Conservation (phyloP, 2,888 invertebrate genomes). For the Brenthis daphne region DNA sequence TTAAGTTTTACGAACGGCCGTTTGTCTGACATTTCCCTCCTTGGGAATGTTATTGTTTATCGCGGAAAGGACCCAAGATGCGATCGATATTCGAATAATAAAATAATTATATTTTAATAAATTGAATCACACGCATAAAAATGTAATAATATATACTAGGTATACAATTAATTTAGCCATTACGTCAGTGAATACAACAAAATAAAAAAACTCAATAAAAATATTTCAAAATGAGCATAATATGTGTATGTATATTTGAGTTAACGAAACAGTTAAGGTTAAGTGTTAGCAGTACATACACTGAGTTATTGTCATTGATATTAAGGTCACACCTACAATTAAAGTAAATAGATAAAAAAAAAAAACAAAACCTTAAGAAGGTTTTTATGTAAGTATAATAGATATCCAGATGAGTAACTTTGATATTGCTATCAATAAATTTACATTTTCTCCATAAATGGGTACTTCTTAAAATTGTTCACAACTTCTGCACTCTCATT, state of each 20-base stretch:
- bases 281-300: slow-evolving; percentile 33
- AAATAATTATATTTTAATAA: too few relatives aligned
- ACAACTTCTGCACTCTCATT: slow-evolving; percentile 50
- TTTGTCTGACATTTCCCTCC: too few relatives aligned
- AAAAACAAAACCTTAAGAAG: neutral
- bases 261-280: slow-evolving; percentile 40
- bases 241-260: neutral
- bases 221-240: slow-evolving; percentile 11
- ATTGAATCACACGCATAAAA: too few relatives aligned
- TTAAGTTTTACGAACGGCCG: too few relatives aligned
- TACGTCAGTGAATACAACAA: neutral
- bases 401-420: too few relatives aligned
- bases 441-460: neutral
- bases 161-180: neutral
- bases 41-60: too few relatives aligned
- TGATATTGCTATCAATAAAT: too few relatives aligned
- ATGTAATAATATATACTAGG: too few relatives aligned
- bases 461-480: slow-evolving; percentile 44
- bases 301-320: slow-evolving; percentile 8
- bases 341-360: neutral
- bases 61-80: too few relatives aligned
- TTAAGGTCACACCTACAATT: slow-evolving; percentile 1
- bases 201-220: neutral
- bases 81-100: too few relatives aligned
- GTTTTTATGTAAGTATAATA: neutral